Conservation (phyloP, 2,797 vertebrate species). For the Geotria australis region DNA sequence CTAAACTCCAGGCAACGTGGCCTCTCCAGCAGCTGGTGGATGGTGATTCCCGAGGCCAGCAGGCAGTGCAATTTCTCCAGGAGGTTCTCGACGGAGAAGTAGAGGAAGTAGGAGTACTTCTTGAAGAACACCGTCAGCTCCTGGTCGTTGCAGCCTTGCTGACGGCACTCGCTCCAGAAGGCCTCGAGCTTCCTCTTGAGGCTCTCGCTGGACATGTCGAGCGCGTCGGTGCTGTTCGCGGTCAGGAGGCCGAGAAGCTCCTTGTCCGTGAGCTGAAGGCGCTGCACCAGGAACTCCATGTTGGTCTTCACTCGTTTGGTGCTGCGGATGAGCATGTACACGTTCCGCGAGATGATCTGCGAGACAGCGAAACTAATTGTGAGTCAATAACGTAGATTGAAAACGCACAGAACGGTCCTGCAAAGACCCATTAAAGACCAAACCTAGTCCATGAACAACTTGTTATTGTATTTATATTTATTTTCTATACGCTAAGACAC, state of each 20-base stretch:
- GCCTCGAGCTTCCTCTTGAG: slow-evolving; percentile 14
- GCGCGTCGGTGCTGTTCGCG: slow-evolving; percentile 12
- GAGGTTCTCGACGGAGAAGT: slow-evolving; percentile 12
- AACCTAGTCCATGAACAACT: no score
- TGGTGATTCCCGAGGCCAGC: slow-evolving; percentile 12
- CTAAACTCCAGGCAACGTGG: slow-evolving; percentile 24
- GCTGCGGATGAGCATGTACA: slow-evolving; percentile 29
- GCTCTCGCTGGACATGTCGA: slow-evolving; percentile 22
- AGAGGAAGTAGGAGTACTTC: slow-evolving; percentile 13
- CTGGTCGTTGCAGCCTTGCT: slow-evolving; percentile 7
- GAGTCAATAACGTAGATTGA: no score
- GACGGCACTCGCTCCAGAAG: slow-evolving; percentile 1
- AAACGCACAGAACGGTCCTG: no score
- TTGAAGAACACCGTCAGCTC: slow-evolving; percentile 13
- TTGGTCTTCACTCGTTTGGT: slow-evolving; percentile 21
- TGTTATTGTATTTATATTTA: no score
- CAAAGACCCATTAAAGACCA: no score
- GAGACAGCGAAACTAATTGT: neutral
- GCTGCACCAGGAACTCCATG: slow-evolving; percentile 11
- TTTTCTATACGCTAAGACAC: no score
- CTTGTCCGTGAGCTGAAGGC: slow-evolving; percentile 11
- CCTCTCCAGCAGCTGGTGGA: slow-evolving; percentile 15
- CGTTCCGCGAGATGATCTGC: slow-evolving; percentile 19
- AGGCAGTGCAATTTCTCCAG: slow-evolving; percentile 23
- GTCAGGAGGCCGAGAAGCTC: slow-evolving; percentile 17